Evolutionary conservation across 2,888 invertebrate genomes (phyloP), one percentile per base, ranked within the genome.

Genomic region (Drosophila picticornis): DNA sequence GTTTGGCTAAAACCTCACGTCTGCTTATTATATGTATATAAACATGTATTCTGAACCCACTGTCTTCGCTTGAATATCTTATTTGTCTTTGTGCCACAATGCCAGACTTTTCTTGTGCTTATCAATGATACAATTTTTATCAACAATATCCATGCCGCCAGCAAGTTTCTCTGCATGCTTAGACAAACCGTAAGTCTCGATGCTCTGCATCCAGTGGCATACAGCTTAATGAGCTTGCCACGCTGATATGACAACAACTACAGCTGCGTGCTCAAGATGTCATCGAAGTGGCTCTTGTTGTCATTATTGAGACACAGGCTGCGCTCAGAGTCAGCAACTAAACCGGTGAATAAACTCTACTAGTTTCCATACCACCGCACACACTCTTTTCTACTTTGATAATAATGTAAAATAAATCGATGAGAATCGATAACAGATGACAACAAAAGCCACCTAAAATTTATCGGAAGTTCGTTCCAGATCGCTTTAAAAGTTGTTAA

Each of bases 241-340:
- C 58, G 11, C 27, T 10, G 29, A 38, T 13, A 11, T 25, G 51
- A 5, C 64, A 51, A 32, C 65, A 32, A 55, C 52, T 25, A 25
- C 34, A 58, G 59, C 32, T 29, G 32, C 29, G 50, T 55, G 50
- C 43, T 62, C 32, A 50, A 36, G n/a, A 25, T 50, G 36, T 50
- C 50, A 58, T 50, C 31, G 65, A 36, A 19, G 16, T n/a, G 56
- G 58, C 67, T 69, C 52, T 57, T 60, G 66, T 58, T 73, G 68
- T 36, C 85, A 71, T 75, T 72, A 87, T 70, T 70, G 66, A 56
- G 68, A 63, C 78, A 75, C 72, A 75, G 77, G 60, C 75, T 78
- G 72, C 77, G 57, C 61, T 72, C 63, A 63, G 46, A 11, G 56
- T 27, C 60, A 31, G 40, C 13, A 46, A 64, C 32, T 68, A 43